Evolutionary conservation across 37 sponge, comb jelly and placozoan species (phyloP).

Genomic region (Aplysina aerophoba): DNA sequence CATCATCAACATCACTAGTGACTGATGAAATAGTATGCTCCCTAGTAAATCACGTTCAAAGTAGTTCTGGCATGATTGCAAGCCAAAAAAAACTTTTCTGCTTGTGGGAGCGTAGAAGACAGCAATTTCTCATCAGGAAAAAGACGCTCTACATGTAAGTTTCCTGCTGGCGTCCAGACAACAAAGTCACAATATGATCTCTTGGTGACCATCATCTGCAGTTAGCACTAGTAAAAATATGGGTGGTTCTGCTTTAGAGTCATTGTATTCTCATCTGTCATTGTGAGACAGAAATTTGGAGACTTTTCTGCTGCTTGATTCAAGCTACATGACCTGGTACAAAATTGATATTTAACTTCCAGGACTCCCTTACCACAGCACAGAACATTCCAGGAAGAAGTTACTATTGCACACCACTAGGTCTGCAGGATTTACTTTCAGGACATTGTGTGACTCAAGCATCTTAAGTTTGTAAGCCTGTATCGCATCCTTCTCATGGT

Average conservation of each 20-base stretch:
- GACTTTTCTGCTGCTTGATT: background rate
- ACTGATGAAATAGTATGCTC: background rate
- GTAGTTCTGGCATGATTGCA: constrained; percentile 23
- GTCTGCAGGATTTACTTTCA: constrained; percentile 10
- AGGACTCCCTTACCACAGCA: constrained; percentile 30
- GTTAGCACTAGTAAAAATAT: constrained; percentile 11
- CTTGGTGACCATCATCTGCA: constrained; percentile 20
- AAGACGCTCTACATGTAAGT: constrained; percentile 9
- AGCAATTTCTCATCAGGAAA: background rate
- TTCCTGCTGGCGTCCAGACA: constrained; percentile 8
- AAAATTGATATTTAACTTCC: constrained; percentile 12
- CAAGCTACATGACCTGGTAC: background rate
- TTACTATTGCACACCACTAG: background rate
- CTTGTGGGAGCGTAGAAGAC: background rate
- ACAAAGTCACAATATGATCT: constrained; percentile 32
- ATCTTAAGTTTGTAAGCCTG: constrained; percentile 28
- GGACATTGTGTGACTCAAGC: background rate
- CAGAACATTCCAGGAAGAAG: constrained; percentile 30
- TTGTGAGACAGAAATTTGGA: background rate
- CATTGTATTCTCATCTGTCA: background rate
- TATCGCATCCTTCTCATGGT: constrained; percentile 43
- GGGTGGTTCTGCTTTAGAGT: background rate
- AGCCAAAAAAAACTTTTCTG: background rate
- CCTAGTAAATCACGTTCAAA: constrained; percentile 24
- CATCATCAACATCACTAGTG: background rate